These are phyloP conservation scores for Epistrophe grossulariae DNA, from an alignment of 2,888 invertebrate genomes.

Conservation along the genomic window DNA sequence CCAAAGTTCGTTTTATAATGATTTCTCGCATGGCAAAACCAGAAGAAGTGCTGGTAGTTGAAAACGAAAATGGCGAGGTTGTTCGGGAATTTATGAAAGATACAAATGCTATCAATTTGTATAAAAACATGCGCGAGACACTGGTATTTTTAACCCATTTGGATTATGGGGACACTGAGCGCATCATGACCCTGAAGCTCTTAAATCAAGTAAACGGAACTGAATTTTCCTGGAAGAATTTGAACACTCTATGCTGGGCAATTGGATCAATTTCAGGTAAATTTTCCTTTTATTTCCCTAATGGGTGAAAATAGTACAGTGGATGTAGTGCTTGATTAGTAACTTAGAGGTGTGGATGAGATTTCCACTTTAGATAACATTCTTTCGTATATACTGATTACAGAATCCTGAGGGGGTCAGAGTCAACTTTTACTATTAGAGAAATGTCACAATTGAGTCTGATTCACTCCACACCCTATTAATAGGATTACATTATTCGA, in stretches of 20 bases:
- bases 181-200: conserved; percentile 99
- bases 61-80: conserved; percentile 99
- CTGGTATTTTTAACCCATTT: conserved; percentile 99
- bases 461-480: too few relatives aligned
- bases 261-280: conserved; percentile 98
- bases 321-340: not conserved
- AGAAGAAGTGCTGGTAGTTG: conserved; percentile 99
- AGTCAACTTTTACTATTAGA: too few relatives aligned
- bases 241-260: conserved; percentile 99
- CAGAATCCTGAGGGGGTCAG: too few relatives aligned
- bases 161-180: conserved; percentile 98
- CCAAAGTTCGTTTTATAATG: conserved; percentile 97
- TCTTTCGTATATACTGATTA: too few relatives aligned
- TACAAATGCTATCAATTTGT: conserved; percentile 99
- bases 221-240: conserved; percentile 99
- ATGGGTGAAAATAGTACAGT: not conserved
- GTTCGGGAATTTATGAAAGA: conserved; percentile 99
- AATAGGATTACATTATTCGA: too few relatives aligned
- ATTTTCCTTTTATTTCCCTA: conserved; percentile 1
- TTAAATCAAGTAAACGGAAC: conserved; percentile 99
- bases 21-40: conserved; percentile 99
- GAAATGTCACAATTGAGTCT: too few relatives aligned
- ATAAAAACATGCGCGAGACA: conserved; percentile 99
- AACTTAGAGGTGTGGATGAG: too few relatives aligned
- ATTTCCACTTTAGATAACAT: too few relatives aligned